phyloP scores from a whole-genome alignment of 2,113 vertebrate genomes.

The Toxostoma redivivum region DNA sequence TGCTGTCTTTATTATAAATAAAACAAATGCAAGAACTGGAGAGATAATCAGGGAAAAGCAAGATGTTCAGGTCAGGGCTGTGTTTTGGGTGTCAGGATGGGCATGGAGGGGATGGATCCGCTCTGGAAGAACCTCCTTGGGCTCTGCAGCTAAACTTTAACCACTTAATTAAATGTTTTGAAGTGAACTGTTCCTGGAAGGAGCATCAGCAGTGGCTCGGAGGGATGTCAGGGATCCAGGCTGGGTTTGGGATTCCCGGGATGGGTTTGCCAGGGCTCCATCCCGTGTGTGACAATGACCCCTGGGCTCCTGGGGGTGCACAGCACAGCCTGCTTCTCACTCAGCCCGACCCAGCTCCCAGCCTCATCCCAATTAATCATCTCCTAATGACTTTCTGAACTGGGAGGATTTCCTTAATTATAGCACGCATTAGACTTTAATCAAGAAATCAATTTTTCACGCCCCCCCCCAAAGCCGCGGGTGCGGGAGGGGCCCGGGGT shows the following conservation, averaged over 20 bases:
- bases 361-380: slow-evolving; percentile 34
- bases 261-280: not conserved
- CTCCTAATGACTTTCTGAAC: slow-evolving; percentile 38
- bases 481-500: not conserved
- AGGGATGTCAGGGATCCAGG: rapidly evolving
- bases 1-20: not conserved
- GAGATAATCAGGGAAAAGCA: not conserved
- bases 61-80: rapidly evolving
- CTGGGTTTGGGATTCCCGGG: not conserved
- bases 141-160: not conserved
- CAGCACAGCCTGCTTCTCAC: not conserved
- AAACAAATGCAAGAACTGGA: not conserved
- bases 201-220: rapidly evolving
- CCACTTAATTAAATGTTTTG: rapidly evolving
- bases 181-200: not conserved
- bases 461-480: not conserved
- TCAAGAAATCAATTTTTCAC: slow-evolving; percentile 46
- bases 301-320: not conserved
- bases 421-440: slow-evolving; percentile 29
- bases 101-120: rapidly evolving
- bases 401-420: slow-evolving; percentile 61
- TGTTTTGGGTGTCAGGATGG: rapidly evolving
- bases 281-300: rapidly evolving
- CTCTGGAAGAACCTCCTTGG: not conserved
- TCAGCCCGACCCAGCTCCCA: not conserved